Conservation (phyloP, 2,113 vertebrate species). For the Pseudopodoces humilis region DNA sequence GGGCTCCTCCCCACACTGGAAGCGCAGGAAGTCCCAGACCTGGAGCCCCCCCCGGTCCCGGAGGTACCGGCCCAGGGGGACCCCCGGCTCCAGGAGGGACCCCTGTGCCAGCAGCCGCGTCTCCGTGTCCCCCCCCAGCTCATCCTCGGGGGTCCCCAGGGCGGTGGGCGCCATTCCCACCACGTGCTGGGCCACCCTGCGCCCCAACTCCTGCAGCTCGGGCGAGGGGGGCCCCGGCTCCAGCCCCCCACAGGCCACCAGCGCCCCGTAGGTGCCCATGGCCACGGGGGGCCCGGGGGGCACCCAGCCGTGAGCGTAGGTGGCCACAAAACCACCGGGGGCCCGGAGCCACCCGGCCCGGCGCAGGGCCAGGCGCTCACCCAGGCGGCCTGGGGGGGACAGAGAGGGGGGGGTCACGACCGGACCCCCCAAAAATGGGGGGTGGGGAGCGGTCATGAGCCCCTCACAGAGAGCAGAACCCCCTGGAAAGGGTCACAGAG, state of each 20-base stretch:
- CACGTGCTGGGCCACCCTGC: not conserved
- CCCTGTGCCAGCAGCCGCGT: not conserved
- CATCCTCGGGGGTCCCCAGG: not conserved
- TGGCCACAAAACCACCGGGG: not conserved
- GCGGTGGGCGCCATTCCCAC: not conserved
- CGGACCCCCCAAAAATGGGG: not conserved
- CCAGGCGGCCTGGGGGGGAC: not conserved
- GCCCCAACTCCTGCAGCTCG: not conserved
- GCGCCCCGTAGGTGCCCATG: not conserved
- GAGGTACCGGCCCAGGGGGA: not conserved
- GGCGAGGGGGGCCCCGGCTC: not conserved
- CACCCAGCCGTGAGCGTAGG: not conserved
- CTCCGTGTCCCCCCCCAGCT: not conserved
- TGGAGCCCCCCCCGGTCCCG: not conserved
- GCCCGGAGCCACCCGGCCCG: not conserved
- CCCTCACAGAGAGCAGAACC: not conserved
- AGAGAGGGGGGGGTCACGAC: not conserved
- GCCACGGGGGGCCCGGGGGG: not conserved
- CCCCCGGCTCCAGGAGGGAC: not conserved
- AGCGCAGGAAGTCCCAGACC: not conserved
- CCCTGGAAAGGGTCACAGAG: not conserved
- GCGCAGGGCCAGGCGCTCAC: not conserved
- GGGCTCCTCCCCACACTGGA: not conserved
- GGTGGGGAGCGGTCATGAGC: accelerated
- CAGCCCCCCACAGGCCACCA: not conserved